Percentiles rank a stretch among this genome's conserved stretches.
phyloP scores from a whole-genome alignment of 2,113 vertebrate species.

The Nyctibius bracteatus region DNA sequence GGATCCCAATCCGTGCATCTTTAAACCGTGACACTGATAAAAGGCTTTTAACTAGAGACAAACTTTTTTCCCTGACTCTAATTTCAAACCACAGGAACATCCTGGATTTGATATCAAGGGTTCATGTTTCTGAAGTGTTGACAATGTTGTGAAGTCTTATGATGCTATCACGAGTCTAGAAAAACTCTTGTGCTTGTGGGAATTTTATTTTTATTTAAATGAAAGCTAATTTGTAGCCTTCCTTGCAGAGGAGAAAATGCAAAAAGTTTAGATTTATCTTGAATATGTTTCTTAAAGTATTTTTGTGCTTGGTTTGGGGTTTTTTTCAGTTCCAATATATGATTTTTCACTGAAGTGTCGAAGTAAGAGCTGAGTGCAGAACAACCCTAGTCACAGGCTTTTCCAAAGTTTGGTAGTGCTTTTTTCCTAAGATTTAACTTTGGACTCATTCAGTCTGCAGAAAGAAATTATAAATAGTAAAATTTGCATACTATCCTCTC shows the following conservation, averaged over 20 bases:
- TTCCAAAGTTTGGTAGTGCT: background rate
- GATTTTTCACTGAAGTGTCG: background rate
- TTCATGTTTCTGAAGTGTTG: background rate
- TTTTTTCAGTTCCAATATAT: background rate
- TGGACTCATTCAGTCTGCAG: background rate
- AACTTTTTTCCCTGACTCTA: background rate
- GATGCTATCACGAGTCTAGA: background rate
- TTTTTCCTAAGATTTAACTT: background rate
- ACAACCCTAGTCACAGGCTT: background rate
- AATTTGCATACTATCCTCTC: background rate
- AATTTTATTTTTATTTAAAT: background rate
- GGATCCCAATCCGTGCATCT: no score
- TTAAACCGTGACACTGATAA: no score
- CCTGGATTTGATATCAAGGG: background rate
- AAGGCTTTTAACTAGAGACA: background rate
- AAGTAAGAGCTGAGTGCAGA: background rate
- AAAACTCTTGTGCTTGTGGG: background rate
- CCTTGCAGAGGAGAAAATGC: background rate
- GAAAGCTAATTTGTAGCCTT: background rate
- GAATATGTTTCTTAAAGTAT: background rate
- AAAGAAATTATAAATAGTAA: background rate
- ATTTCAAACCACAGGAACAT: background rate
- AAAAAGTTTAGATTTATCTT: background rate
- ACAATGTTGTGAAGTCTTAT: background rate
- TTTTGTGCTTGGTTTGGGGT: background rate